Evolutionary conservation across 2,888 invertebrate genomes (phyloP), one percentile per base, ranked within the genome.

Genomic region (Nomada ferruginata): DNA sequence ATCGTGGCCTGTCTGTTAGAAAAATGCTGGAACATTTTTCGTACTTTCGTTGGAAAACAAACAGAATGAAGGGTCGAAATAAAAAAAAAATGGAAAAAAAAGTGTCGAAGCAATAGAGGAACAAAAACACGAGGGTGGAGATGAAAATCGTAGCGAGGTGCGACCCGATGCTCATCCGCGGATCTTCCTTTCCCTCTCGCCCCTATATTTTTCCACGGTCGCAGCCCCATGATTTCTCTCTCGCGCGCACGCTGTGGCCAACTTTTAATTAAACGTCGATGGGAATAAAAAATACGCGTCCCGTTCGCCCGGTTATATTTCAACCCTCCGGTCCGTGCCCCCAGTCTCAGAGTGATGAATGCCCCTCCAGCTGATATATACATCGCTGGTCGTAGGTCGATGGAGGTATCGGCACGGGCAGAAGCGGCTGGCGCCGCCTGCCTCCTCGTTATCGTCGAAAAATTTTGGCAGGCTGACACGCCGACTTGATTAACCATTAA

Each of bases 261-360:
- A 91, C 86, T 91, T 91, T 91, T 92, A 92, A 91, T 91, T 91
- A 91, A 91, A 92, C 89, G 89, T 87, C 90, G 88, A 91, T 90
- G 85, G 77, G 77, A 86, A 84, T 85, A 82, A 87, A 88, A 90
- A 89, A 91, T 83, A 85, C 82, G 83, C 82, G 71, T 77, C 65
- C 57, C 47, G 76, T 60, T 66, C 73, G 59, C 63, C 57, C 59
- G 81, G 86, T 87, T 88, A 89, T 88, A 87, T 89, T 87, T 89
- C 84, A 85, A 76, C 84, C 82, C 83, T 64, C 75, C 69, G 55
- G 63, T 69, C 57, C 53, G 76, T 70, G 70, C 73, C 73, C 36
- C 79, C 76, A 72, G 61, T 72, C 83, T 75, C 81, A 47, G 83
- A 71, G 82, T 86, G 84, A 89, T 87, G 85, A 89, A 89, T 85